phyloP scores from a whole-genome alignment of 2,113 vertebrate genomes.

The Antechinus flavipes region DNA sequence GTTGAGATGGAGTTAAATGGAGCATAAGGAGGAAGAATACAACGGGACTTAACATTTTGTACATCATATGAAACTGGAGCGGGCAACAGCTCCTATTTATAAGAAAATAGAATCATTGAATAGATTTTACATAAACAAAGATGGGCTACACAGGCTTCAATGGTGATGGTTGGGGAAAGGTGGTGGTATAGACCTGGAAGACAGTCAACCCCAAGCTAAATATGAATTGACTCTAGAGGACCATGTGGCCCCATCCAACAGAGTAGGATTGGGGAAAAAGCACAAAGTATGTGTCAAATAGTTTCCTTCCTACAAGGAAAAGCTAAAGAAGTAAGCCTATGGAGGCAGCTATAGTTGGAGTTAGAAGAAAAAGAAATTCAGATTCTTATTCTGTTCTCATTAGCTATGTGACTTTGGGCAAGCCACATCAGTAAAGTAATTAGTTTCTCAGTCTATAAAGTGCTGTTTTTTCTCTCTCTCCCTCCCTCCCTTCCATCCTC shows the following conservation, averaged over 20 bases:
- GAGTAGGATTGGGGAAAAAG: not conserved
- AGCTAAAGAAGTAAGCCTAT: not conserved
- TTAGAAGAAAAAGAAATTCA: not conserved
- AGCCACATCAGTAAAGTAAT: no score
- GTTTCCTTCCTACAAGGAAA: not conserved
- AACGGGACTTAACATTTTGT: not conserved
- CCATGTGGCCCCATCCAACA: not conserved
- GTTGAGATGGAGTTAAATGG: conserved; percentile 83
- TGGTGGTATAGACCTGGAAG: not conserved
- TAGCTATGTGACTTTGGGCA: not conserved
- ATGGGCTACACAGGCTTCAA: not conserved
- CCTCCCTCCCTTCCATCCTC: no score
- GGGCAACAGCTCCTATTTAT: conserved; percentile 81
- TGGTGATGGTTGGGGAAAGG: not conserved
- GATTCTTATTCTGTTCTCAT: not conserved
- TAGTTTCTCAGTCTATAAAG: no score
- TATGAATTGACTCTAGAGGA: not conserved
- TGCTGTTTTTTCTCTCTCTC: no score
- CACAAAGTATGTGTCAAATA: not conserved
- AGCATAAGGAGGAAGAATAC: conserved; percentile 33
- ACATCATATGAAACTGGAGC: conserved; percentile 85
- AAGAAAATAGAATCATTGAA: conserved; percentile 21
- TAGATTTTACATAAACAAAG: not conserved
- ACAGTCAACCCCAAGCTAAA: not conserved
- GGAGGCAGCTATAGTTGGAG: not conserved